Base-by-base conservation (phyloP, 2,888 invertebrate genomes). In the Drosophila kambysellisi region DNA sequence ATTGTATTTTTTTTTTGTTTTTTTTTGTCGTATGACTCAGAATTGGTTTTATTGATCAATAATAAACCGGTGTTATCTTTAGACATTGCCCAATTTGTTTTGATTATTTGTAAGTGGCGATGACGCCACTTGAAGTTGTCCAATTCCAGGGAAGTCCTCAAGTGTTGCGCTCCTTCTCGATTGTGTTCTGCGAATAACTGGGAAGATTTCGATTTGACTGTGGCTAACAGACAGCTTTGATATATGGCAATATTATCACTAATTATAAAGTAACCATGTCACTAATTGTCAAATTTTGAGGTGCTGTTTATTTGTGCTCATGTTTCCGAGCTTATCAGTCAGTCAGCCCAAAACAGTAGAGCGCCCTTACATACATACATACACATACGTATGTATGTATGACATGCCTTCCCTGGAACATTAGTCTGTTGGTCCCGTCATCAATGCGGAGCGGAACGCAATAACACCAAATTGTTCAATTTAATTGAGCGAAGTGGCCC, bases 401-500 rank as follows among this genome's bases (percentile, higher is more conserved):
- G 25, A 25, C 46, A 37, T 32, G n/a, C 30, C 15, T 37, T 25
- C 29, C 33, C 32, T 48, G 48, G 9, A 54, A 60, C 41, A 48
- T 20, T 33, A 20, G 53, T 25, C 32, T 65, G 59, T 57, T 63
- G 39, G 43, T 52, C 33, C 63, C 57, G 20, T 57, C 48, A 77
- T 43, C 33, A 53, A 25, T 4, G n/a, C 51, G 68, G 35, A 30
- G 52, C 17, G 53, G 33, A 35, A 58, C 58, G 33, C 57, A 76
- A 74, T 82, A 64, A 70, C 76, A 71, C 46, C 68, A 54, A 87
- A 87, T 87, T 89, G 88, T 81, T 84, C 82, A 79, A 73, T 76
- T 89, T 89, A 89, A 85, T 89, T 85, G 85, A 77, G 72, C 80
- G 68, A 70, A 80, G 68, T 81, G 89, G 77, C 63, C 70, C 70